Conservation (phyloP, 2,797 vertebrate genomes). For the Vireo griseus region DNA sequence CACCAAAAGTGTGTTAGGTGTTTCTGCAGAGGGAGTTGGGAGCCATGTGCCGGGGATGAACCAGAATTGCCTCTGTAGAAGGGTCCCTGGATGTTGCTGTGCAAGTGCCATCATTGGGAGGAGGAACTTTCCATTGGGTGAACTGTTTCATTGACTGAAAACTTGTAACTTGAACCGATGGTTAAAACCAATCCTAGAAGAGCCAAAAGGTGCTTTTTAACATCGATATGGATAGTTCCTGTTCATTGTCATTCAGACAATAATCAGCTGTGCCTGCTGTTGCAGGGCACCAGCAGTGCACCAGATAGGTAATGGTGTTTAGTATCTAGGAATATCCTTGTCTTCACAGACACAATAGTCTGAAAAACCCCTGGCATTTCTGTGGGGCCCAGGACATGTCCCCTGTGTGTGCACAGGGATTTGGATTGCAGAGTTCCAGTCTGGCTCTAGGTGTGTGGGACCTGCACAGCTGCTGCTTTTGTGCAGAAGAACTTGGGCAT, state of each 20-base stretch:
- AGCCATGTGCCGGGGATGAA: not conserved
- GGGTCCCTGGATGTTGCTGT: not conserved
- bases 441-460: not conserved
- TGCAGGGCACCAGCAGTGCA: not conserved
- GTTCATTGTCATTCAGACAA: not conserved
- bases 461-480: not conserved
- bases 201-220: not conserved
- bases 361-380: not conserved
- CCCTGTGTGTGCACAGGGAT: fast-evolving
- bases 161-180: fast-evolving
- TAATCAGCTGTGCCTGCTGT: not conserved
- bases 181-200: not conserved
- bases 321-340: not conserved
- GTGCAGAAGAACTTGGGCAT: not conserved
- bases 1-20: not conserved
- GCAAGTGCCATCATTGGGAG: not conserved
- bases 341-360: not conserved
- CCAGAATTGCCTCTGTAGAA: fast-evolving
- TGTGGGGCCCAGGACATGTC: not conserved
- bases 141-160: not conserved
- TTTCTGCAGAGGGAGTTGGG: not conserved
- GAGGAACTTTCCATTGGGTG: not conserved
- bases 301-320: not conserved
- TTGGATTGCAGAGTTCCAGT: not conserved
- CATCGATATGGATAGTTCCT: not conserved